A percentile compares a stretch with the other conserved stretches of the same genome.
These are phyloP conservation scores for Baronia brevicornis DNA, from an alignment of 2,888 invertebrate genomes.

Conservation along the genomic window DNA sequence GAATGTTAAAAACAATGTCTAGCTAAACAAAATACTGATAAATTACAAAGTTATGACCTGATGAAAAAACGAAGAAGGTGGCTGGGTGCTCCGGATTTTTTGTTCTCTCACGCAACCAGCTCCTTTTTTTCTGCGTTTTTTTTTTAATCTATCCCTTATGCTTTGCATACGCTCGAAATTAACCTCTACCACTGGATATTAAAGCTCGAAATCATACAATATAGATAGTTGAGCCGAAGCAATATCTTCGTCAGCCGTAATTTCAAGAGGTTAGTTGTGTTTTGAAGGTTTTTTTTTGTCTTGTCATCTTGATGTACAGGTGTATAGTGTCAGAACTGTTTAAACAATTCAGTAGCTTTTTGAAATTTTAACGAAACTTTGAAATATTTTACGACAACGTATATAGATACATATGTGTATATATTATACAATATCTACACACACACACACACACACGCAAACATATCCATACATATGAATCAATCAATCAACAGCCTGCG, in stretches of 20 bases:
- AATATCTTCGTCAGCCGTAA: no score
- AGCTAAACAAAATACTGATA: constrained; percentile 28
- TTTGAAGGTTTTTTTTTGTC: constrained; percentile 20
- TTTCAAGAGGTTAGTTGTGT: constrained; percentile 21
- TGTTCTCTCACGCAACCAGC: constrained; percentile 40
- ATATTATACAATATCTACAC: no score
- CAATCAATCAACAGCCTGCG: no score
- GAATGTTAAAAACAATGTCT: constrained; percentile 21
- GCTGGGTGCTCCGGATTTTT: constrained; percentile 38
- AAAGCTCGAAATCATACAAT: neutral
- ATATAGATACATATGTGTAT: no score
- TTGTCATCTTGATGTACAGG: constrained; percentile 24
- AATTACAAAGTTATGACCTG: constrained; percentile 30
- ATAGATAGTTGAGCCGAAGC: constrained; percentile 4
- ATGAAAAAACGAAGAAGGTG: constrained; percentile 33
- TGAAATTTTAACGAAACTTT: constrained; percentile 12
- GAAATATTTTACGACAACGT: no score
- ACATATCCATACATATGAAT: no score
- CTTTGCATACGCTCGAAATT: no score
- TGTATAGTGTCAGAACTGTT: constrained; percentile 21
- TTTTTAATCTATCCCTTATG: neutral
- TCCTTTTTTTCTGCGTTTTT: constrained; percentile 27
- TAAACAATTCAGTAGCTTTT: constrained; percentile 18
- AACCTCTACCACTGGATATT: no score
- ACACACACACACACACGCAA: no score